Evolutionary conservation across 2,888 invertebrate genomes (phyloP), one percentile per base, ranked within the genome.

Genomic region (Chorisops tibialis): DNA sequence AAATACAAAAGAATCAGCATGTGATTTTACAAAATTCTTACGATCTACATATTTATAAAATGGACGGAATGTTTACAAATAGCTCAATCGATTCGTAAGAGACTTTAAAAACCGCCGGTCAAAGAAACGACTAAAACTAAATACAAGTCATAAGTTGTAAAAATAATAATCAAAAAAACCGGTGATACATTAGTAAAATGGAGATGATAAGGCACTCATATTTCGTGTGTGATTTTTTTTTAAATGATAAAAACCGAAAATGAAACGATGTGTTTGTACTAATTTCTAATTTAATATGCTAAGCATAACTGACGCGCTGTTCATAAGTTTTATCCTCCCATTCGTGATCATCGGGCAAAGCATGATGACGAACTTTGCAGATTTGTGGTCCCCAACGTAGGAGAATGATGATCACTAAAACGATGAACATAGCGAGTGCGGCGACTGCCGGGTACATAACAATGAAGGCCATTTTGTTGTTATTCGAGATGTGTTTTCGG

Each of bases 371-470:
- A 1, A 87, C 79, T 59, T 83, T 83, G 72, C 90, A 92, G 67
- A 89, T 79, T 61, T 81, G 81, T 18, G 88, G 83, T 0, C 93
- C 93, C 74, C 82, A 91, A 68, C 87, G 85, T 19, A 94, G 76
- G 70, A 93, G 82, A 12, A 87, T 70, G 67, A 93, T 86, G 63
- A 93, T 89, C 4, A 91, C 84, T 66, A 85, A 82, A 30, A 91
- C 81, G 30, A 92, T 82, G 70, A 91, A 85, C 67, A 93, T 79
- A 9, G 89, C 85, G 30, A 93, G 73, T 22, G 85, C 83, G 14
- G 89, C 87, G 30, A 87, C 81, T 0, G 88, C 88, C 1, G 93
- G 93, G 82, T 89, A 93, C 67, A 89, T 82, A 64, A 91, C 80
- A 67, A 91, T 83, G 69, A 91, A 83, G 69, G 84, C 82, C 86